Conservation (phyloP, 64 coral and sea anemone species). For the Actinia equina region DNA sequence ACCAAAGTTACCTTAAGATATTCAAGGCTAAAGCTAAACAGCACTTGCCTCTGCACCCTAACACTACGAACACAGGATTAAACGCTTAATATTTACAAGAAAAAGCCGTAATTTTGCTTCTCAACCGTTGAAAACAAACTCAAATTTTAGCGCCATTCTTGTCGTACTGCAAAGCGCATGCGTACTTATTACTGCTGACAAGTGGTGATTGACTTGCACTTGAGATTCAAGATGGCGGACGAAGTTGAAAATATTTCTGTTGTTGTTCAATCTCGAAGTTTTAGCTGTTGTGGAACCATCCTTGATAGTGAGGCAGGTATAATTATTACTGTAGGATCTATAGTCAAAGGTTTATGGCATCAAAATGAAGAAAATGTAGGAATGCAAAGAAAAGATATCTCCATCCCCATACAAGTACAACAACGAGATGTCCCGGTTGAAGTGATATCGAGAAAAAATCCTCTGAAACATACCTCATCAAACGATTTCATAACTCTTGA, state of each 20-base stretch:
- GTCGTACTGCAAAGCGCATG: slow-evolving; percentile 39
- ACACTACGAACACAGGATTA: background rate
- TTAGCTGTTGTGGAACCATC: slow-evolving; percentile 77
- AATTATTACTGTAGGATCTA: slow-evolving; percentile 70
- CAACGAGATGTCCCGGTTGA: background rate
- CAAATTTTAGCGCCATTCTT: slow-evolving; percentile 84
- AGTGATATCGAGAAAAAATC: background rate
- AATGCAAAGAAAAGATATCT: background rate
- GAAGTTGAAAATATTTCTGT: slow-evolving; percentile 13
- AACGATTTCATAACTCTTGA: slow-evolving; percentile 36
- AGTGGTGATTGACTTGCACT: background rate
- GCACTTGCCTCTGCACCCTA: background rate
- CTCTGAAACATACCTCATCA: background rate
- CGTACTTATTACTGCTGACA: background rate
- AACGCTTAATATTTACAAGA: background rate
- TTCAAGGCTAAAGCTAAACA: background rate
- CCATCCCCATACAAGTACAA: background rate
- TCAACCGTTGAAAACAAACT: slow-evolving; percentile 71
- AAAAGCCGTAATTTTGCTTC: background rate
- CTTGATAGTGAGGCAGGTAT: slow-evolving; percentile 57
- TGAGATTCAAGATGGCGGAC: slow-evolving; percentile 55
- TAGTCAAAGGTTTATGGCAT: slow-evolving; percentile 41
- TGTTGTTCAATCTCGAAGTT: slow-evolving; percentile 36
- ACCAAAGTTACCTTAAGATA: background rate
- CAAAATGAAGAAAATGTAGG: slow-evolving; percentile 5